Evolutionary conservation across 1,140 invertebrate genomes (phyloP).

Genomic region (Drosophila kohkoa): DNA sequence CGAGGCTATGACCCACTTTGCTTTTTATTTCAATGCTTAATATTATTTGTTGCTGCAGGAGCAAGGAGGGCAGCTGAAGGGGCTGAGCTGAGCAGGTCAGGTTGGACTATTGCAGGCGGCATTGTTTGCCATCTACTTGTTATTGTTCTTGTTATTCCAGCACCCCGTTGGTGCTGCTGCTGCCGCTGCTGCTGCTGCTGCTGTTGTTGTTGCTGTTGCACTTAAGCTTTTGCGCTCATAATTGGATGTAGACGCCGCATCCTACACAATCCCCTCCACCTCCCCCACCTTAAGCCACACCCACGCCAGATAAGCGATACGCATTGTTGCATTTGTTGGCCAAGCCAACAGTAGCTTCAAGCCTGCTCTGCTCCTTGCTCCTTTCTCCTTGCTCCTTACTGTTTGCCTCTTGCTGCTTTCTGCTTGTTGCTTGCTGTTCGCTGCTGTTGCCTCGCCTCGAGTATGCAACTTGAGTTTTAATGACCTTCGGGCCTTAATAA

Average conservation of each 20-base stretch:
- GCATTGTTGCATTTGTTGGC: constrained; percentile 66
- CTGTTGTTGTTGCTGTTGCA: constrained; percentile 61
- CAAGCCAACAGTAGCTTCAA: constrained; percentile 33
- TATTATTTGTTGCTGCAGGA: constrained; percentile 66
- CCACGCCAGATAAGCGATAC: constrained; percentile 21
- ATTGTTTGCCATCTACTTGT: constrained; percentile 66
- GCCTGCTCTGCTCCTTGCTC: constrained; percentile 35
- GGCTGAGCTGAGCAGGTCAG: constrained; percentile 7
- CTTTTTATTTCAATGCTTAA: constrained; percentile 76
- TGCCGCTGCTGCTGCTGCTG: constrained; percentile 41
- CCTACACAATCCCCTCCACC: background rate
- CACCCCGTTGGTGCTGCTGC: constrained; percentile 24
- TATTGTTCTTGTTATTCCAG: constrained; percentile 39
- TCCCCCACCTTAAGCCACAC: background rate
- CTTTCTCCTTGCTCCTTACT: background rate
- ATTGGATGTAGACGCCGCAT: constrained; percentile 63
- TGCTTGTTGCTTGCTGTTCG: background rate
- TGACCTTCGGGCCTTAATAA: constrained; percentile 72
- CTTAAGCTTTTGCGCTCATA: constrained; percentile 73
- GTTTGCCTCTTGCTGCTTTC: constrained; percentile 3
- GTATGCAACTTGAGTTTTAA: constrained; percentile 72
- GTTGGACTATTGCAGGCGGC: constrained; percentile 37
- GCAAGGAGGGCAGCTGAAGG: background rate
- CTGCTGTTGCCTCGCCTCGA: constrained; percentile 52
- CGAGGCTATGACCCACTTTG: constrained; percentile 76